Evolutionary conservation across 2,888 invertebrate species (phyloP).

Genomic region (Cerastoderma edule): DNA sequence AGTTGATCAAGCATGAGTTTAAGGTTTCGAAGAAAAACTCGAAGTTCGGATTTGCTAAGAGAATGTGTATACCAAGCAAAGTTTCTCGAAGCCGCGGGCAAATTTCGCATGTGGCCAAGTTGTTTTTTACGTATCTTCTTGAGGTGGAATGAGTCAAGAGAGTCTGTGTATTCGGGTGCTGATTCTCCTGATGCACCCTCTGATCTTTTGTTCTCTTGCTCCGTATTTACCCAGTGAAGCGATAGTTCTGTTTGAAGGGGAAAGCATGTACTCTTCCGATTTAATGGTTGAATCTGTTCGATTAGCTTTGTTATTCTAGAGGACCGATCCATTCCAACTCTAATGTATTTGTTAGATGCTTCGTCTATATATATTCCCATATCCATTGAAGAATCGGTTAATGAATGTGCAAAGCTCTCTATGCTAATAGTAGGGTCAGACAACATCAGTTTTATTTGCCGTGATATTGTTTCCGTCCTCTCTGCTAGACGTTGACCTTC

Average conservation of each 20-base stretch:
- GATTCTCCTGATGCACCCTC: no score
- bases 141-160: no score
- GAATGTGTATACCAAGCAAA: background rate
- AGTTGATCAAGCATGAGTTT: constrained; percentile 22
- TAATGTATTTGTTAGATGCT: background rate
- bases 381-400: no score
- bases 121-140: background rate
- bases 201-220: constrained; percentile 15
- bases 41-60: background rate
- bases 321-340: background rate
- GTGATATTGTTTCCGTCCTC: background rate
- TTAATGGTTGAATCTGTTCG: background rate
- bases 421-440: background rate
- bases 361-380: background rate
- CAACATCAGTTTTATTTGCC: constrained; percentile 1
- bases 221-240: constrained; percentile 19
- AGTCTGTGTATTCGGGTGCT: no score
- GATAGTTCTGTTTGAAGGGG: constrained; percentile 25
- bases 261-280: constrained; percentile 1
- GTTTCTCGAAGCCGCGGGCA: background rate
- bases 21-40: constrained; percentile 18
- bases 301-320: background rate
- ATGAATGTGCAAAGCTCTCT: no score
- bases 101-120: background rate
- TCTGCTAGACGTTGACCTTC: constrained; percentile 12